Percentiles rank a stretch among this genome's conserved stretches.
phyloP scores from a whole-genome alignment of 2,113 vertebrate species.

The Psephotus haematonotus region DNA sequence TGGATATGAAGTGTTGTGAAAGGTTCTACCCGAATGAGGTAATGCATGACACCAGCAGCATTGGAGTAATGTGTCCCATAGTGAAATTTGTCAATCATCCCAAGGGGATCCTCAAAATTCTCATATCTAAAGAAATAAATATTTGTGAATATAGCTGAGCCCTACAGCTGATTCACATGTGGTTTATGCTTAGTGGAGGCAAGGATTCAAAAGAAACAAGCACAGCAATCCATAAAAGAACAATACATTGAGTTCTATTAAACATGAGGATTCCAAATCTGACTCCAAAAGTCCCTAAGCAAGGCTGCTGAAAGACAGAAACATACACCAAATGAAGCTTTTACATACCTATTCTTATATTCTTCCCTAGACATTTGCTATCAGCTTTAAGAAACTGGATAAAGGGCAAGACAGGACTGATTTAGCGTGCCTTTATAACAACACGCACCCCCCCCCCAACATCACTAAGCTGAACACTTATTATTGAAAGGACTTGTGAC shows the following conservation, averaged over 20 bases:
- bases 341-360: neutral
- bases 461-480: neutral
- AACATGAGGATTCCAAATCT: neutral
- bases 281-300: neutral
- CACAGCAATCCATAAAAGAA: neutral
- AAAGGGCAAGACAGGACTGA: neutral
- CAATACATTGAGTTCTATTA: neutral
- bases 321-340: neutral
- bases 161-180: neutral
- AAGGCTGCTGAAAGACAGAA: neutral
- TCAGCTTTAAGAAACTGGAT: neutral
- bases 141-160: neutral
- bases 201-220: neutral
- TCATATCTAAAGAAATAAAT: slow-evolving; percentile 81
- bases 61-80: slow-evolving; percentile 99
- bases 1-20: slow-evolving; percentile 96
- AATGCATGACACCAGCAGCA: slow-evolving; percentile 97
- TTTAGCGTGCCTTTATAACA: neutral
- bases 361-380: neutral
- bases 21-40: slow-evolving; percentile 92
- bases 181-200: neutral
- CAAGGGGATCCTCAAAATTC: slow-evolving; percentile 95
- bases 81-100: slow-evolving; percentile 94
- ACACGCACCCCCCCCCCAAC: neutral
- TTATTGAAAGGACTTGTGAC: neutral